These are phyloP conservation scores for Laticauda laticaudata DNA, from an alignment of 2,113 vertebrate species.

Conservation along the genomic window DNA sequence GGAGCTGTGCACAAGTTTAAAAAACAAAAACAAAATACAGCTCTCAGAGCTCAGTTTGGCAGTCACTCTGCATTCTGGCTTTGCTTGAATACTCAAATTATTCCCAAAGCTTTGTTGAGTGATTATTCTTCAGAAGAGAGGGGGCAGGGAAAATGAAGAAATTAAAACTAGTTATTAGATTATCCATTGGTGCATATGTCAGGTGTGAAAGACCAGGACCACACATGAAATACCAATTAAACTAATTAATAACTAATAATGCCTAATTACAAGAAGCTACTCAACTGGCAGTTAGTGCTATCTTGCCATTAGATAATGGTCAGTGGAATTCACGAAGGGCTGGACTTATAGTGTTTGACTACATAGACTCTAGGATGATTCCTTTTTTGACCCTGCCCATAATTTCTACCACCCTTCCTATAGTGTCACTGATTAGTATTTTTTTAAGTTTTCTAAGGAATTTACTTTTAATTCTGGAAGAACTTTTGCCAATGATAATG, in stretches of 20 bases:
- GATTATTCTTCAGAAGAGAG: slow-evolving; percentile 36
- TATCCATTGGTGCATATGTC: neutral
- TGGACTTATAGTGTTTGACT: no score
- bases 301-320: no score
- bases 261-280: no score
- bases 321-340: no score
- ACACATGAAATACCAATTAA: no score
- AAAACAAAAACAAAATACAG: neutral
- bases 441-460: neutral
- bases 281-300: no score
- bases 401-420: no score
- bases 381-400: no score
- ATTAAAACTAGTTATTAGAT: slow-evolving; percentile 1
- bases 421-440: neutral
- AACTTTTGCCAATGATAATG: neutral
- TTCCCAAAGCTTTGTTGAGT: slow-evolving; percentile 31
- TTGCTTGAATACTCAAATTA: slow-evolving; percentile 38
- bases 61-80: slow-evolving; percentile 50
- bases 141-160: slow-evolving; percentile 14
- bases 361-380: no score
- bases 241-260: no score
- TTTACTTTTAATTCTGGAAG: neutral
- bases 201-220: no score
- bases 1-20: slow-evolving; percentile 6
- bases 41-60: slow-evolving; percentile 43